Base-by-base conservation (phyloP, 2,113 vertebrate genomes). In the human (Homo sapiens) region DNA sequence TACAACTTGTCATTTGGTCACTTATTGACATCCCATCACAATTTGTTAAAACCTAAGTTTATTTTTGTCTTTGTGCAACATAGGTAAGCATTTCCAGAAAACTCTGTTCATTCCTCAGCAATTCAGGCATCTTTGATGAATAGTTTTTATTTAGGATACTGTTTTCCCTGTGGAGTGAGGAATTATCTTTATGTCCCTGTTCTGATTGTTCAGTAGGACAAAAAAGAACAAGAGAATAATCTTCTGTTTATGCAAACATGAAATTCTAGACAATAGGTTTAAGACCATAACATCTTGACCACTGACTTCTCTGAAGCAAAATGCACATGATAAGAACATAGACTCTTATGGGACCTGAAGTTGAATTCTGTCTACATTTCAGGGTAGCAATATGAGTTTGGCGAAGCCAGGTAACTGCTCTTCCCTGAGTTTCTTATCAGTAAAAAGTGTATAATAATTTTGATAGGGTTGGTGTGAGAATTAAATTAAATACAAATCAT, bases 21-120 rank as follows among this genome's bases (percentile, higher is more conserved):
- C 83, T 97, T 93, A 94, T 48, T 96, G 87, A 68, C 50, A 86
- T 91, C 13, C 25, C 61, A 22, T 88, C 35, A 18, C 82, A 96
- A 90, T 30, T 96, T 95, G 70, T 72, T 95, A 83, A 97, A 96
- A 2, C 0, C 1, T 80, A 78, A 5, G 68, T 88, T 95, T 92
- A 8, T 88, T 81, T 81, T n/a, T 94, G 61, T 76, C 40, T 68
- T 93, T 68, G 35, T 92, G 43, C 68, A 70, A 30, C 5, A 81
- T 55, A 38, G 10, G 80, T 84, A 91, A 32, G 61, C 52, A 5
- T 1, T 18, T 78, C 43, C 59, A 20, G 11, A 78, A 85, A 27
- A 1, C 8, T 95, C 64, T 25, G 20, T 78, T 90, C 35, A 32
- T 96, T 85, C 45, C 40, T 95, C 61, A 86, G 96, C 61, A 93